These are phyloP conservation scores for Asteroscopus sphinx DNA, from an alignment of 2,888 invertebrate genomes.

Conservation along the genomic window DNA sequence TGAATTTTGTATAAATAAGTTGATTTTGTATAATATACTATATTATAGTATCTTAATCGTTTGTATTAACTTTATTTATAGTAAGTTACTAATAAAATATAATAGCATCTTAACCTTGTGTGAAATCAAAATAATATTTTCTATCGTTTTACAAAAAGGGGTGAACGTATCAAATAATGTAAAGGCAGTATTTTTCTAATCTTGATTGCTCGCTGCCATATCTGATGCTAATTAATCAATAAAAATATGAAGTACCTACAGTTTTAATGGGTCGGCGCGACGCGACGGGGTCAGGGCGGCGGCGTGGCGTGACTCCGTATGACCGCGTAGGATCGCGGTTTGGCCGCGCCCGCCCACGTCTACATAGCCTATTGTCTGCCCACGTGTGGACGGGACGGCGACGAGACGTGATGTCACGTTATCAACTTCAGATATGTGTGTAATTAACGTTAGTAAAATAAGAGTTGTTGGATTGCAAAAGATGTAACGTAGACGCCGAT, in stretches of 20 bases:
- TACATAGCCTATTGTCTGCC: conserved; percentile 80
- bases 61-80: too few relatives aligned
- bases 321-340: conserved; percentile 82
- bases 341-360: conserved; percentile 78
- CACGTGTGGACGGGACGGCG: conserved; percentile 71
- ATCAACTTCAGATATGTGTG: conserved; percentile 64
- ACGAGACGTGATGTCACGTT: conserved; percentile 80
- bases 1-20: too few relatives aligned
- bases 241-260: conserved; percentile 68
- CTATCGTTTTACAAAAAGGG: conserved; percentile 7
- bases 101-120: too few relatives aligned
- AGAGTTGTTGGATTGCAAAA: conserved; percentile 44
- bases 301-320: conserved; percentile 69
- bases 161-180: conserved; percentile 13
- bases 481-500: conserved; percentile 29
- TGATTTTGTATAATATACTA: too few relatives aligned
- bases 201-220: conserved; percentile 60
- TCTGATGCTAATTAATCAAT: conserved; percentile 72
- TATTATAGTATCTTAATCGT: too few relatives aligned
- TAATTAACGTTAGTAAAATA: conserved; percentile 69
- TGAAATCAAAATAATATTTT: too few relatives aligned
- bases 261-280: conserved; percentile 42
- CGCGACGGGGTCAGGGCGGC: conserved; percentile 61
- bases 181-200: conserved; percentile 49
- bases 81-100: too few relatives aligned